Conservation (phyloP, 35 echinoderm and acorn worm genomes). For the Eucidaris tribuloides region DNA sequence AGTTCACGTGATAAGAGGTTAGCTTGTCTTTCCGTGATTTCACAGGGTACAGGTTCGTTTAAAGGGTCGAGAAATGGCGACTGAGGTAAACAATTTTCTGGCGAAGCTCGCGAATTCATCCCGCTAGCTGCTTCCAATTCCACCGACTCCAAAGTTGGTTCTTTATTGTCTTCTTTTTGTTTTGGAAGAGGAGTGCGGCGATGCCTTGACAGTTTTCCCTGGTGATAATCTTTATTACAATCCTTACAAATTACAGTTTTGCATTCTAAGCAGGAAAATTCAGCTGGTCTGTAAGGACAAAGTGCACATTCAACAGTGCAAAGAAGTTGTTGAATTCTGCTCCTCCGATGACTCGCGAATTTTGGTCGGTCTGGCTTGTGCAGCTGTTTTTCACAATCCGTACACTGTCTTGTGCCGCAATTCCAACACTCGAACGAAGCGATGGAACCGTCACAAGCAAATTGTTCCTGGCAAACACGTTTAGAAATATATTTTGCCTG, state of each 20-base stretch:
- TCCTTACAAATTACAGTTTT: slow-evolving; percentile 70
- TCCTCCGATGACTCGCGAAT: slow-evolving; percentile 67
- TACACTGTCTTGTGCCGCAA: slow-evolving; percentile 88
- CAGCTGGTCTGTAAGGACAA: slow-evolving; percentile 73
- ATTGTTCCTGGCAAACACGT: slow-evolving; percentile 86
- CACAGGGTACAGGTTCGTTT: not conserved
- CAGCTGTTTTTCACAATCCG: slow-evolving; percentile 67
- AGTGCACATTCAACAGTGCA: slow-evolving; percentile 91
- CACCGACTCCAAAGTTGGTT: too few relatives aligned
- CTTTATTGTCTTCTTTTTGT: slow-evolving; percentile 8
- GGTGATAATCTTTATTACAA: slow-evolving; percentile 82
- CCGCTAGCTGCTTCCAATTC: not conserved
- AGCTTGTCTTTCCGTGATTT: not conserved
- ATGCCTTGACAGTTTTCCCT: slow-evolving; percentile 82
- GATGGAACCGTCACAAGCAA: slow-evolving; percentile 64
- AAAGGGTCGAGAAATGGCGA: not conserved
- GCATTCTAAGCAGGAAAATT: slow-evolving; percentile 81
- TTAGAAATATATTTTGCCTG: slow-evolving; percentile 59
- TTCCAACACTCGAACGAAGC: slow-evolving; percentile 79
- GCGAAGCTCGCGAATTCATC: not conserved
- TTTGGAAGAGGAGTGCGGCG: slow-evolving; percentile 74
- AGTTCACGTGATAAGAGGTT: not conserved
- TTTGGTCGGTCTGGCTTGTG: slow-evolving; percentile 60
- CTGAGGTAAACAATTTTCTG: slow-evolving; percentile 4
- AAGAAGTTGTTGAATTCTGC: slow-evolving; percentile 65